phyloP scores from a whole-genome alignment of 2,113 vertebrate genomes.

The Ahaetulla prasina region DNA sequence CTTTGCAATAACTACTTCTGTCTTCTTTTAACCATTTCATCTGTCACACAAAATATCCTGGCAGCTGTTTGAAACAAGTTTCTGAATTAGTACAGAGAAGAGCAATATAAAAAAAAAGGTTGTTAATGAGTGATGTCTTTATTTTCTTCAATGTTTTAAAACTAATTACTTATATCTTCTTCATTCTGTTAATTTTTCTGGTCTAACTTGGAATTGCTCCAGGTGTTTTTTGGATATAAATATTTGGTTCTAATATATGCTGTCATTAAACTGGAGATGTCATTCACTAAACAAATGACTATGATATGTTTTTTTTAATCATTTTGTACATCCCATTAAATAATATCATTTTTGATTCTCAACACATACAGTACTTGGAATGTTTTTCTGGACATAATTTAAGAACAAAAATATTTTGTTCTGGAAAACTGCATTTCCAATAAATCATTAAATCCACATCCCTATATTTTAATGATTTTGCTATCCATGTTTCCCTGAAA shows the following conservation, averaged over 20 bases:
- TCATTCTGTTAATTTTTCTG: slow-evolving; percentile 28
- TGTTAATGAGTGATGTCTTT: slow-evolving; percentile 19
- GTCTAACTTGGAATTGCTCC: slow-evolving; percentile 17
- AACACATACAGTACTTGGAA: neutral
- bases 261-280: slow-evolving; percentile 30
- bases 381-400: neutral
- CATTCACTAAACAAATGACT: neutral
- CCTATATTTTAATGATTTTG: neutral
- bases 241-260: slow-evolving; percentile 8
- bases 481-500: neutral
- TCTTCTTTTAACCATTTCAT: slow-evolving; percentile 9
- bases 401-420: slow-evolving; percentile 32
- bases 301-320: slow-evolving; percentile 21
- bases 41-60: slow-evolving; percentile 1
- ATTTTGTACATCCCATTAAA: slow-evolving; percentile 26
- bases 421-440: slow-evolving; percentile 1
- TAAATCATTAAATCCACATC: neutral
- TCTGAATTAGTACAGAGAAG: slow-evolving; percentile 26
- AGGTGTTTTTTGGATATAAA: slow-evolving; percentile 21
- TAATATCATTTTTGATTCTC: neutral
- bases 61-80: slow-evolving; percentile 19
- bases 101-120: neutral
- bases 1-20: neutral
- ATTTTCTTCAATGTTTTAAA: slow-evolving; percentile 28
- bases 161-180: slow-evolving; percentile 10